Evolutionary conservation across 2,888 invertebrate genomes (phyloP), one percentile per base, ranked within the genome.

Genomic region (Lochmaea crataegi): DNA sequence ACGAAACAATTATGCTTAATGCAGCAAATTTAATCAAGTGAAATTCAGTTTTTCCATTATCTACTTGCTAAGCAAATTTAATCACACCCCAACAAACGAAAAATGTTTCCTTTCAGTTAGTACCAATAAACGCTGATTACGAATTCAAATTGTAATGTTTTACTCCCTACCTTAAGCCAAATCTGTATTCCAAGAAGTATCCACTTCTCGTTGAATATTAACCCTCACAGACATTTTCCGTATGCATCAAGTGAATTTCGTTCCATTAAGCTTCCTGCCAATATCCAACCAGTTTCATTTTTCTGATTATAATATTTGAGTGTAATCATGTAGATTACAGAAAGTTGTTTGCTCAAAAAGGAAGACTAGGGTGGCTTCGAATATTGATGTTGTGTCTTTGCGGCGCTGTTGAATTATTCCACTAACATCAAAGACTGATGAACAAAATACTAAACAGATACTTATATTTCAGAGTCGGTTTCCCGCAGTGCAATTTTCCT

Each of bases 261-360:
- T 69, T 64, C 69, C 69, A 69, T 69, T 69, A 69, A 63, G 42
- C 64, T 63, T 63, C 69, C 64, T 63, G 56, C 63, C 51, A 56
- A 69, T 57, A 56, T 56, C 48, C 68, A 53, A 68, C 61, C 68
- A 63, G 68, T 63, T 69, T 60, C 56, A 69, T 69, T 69, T 69
- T 69, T 69, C 63, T 63, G 69, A 69, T 69, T 69, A 69, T 64
- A 69, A 69, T 69, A 69, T 69, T 69, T 42, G 69, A 69, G 69
- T 69, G 69, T 69, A 69, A 69, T 69, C 69, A 63, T 64, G 69
- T 69, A 69, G 69, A 69, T 69, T 69, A 69, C 53, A 38, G 58
- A 63, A 69, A 69, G 63, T 69, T 69, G 69, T 69, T 69, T 69
- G 69, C 69, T 69, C 64, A 69, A 56, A 69, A 69, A 63, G n/a